Conservation (phyloP, 2,113 vertebrate species). For the Indri indri region DNA sequence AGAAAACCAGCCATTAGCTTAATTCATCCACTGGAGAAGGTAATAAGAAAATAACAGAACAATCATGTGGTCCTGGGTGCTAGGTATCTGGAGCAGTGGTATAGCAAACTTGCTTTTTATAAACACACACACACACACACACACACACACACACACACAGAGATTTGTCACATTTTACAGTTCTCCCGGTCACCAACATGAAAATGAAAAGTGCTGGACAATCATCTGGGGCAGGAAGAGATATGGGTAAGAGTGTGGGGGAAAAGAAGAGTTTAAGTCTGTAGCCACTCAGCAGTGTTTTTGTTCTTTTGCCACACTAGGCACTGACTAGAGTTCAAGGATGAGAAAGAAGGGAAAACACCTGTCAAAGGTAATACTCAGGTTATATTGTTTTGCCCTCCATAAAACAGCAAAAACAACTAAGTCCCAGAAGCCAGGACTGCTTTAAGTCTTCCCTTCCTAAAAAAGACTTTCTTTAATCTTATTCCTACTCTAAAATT, state of each 20-base stretch:
- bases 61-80: neutral
- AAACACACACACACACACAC: neutral
- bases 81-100: neutral
- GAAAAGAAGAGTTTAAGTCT: neutral
- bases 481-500: neutral
- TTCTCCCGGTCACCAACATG: neutral
- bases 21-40: neutral
- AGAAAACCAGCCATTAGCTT: neutral
- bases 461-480: neutral
- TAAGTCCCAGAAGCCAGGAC: neutral
- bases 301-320: neutral
- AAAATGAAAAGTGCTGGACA: neutral
- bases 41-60: neutral
- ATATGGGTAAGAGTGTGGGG: neutral
- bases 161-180: neutral
- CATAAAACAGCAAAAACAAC: neutral
- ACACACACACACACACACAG: neutral
- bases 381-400: neutral
- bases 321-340: neutral
- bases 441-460: neutral
- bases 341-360: neutral
- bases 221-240: neutral
- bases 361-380: neutral
- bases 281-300: neutral
- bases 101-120: neutral